These are phyloP conservation scores for Phrynocephalus vlangalii DNA, from an alignment of 2,797 vertebrate genomes.

Conservation along the genomic window DNA sequence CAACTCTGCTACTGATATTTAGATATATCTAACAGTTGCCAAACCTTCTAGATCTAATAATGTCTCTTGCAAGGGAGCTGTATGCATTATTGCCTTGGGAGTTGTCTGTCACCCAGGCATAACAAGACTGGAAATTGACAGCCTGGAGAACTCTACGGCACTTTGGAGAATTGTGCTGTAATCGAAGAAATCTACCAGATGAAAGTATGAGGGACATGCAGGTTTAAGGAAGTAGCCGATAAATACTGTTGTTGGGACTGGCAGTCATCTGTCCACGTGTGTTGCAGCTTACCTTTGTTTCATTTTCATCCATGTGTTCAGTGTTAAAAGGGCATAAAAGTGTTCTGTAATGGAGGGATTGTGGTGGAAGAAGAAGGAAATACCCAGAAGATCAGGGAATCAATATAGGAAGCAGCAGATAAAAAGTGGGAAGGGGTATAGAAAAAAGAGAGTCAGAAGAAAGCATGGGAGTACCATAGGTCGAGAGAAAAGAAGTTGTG, in stretches of 20 bases:
- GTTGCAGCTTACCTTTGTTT: neutral
- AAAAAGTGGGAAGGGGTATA: neutral
- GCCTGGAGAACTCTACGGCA: no score
- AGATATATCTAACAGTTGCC: no score
- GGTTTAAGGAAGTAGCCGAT: no score
- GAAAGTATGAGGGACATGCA: no score
- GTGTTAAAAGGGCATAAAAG: neutral
- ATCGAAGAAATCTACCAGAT: no score
- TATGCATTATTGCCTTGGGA: no score
- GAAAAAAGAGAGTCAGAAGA: neutral
- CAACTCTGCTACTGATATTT: no score
- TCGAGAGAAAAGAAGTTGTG: neutral
- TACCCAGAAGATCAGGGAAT: neutral
- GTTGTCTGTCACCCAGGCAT: no score
- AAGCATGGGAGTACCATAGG: neutral
- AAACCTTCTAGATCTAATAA: no score
- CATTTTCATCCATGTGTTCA: neutral
- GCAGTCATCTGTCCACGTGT: neutral
- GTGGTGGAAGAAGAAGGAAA: neutral
- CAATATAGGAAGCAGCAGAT: neutral
- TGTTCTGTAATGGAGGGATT: neutral
- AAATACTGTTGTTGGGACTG: neutral
- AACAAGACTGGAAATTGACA: no score
- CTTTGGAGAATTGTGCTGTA: no score
- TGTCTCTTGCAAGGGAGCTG: no score